A percentile compares a stretch with the other conserved stretches of the same genome.
Evolutionary conservation across 1,140 invertebrate species (phyloP).

Genomic region (Drosophila fuyamai): DNA sequence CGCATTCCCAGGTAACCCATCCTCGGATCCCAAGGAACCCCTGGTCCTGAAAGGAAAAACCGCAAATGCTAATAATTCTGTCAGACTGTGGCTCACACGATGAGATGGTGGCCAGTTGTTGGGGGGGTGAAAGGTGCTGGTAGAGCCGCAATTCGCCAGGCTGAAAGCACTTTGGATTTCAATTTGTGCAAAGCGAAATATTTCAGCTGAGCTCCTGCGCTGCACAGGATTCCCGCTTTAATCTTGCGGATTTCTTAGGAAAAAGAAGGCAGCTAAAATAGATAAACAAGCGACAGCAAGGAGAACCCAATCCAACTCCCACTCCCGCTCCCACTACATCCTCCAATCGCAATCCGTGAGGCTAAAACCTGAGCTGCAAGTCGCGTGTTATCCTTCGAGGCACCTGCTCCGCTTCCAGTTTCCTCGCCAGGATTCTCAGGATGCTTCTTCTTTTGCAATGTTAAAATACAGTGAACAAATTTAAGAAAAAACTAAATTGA

Average conservation of each 20-base stretch:
- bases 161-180: constrained; percentile 81
- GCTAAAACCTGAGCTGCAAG: constrained; percentile 48
- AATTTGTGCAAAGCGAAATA: constrained; percentile 80
- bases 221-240: constrained; percentile 62
- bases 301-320: constrained; percentile 24
- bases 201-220: constrained; percentile 75
- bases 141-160: constrained; percentile 51
- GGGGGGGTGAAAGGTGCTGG: constrained; percentile 11
- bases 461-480: neutral
- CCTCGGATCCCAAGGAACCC: neutral
- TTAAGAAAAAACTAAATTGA: neutral
- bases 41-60: constrained; percentile 22
- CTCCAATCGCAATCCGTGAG: constrained; percentile 28
- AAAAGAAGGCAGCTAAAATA: constrained; percentile 67
- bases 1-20: constrained; percentile 51
- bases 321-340: constrained; percentile 1
- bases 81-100: constrained; percentile 56
- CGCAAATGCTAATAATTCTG: constrained; percentile 82
- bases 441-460: constrained; percentile 7
- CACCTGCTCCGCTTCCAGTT: constrained; percentile 63
- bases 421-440: constrained; percentile 24
- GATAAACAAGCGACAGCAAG: constrained; percentile 73
- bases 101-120: neutral
- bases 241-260: constrained; percentile 74
- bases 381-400: constrained; percentile 73